Evolutionary conservation across 2,797 vertebrate genomes (phyloP).

Genomic region (Tangara arthus): DNA sequence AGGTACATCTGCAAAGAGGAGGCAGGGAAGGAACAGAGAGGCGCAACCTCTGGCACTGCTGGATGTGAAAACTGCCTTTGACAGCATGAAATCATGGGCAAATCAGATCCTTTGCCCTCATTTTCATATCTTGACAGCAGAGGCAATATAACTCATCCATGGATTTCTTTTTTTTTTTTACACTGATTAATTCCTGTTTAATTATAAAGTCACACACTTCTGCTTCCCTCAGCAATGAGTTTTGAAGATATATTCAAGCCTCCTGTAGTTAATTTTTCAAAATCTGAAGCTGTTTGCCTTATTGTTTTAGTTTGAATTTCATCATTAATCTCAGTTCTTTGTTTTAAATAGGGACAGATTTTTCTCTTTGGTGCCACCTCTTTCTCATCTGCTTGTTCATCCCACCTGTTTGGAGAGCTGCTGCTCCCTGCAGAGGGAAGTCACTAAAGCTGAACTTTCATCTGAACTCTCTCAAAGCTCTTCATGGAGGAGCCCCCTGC

Average conservation of each 20-base stretch:
- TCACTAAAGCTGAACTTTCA: neutral
- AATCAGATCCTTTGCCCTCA: neutral
- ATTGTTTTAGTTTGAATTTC: neutral
- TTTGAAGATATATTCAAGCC: neutral
- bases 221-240: neutral
- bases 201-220: neutral
- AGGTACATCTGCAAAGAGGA: neutral
- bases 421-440: neutral
- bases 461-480: neutral
- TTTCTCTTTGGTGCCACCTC: neutral
- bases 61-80: neutral
- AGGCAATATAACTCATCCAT: neutral
- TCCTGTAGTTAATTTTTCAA: neutral
- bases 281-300: neutral
- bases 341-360: neutral
- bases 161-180: neutral
- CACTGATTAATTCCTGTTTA: neutral
- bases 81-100: neutral
- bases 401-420: neutral
- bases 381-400: neutral
- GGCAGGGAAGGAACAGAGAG: neutral
- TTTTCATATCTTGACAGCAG: neutral
- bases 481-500: neutral
- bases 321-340: neutral
- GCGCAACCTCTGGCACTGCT: neutral